A percentile compares a stretch with the other conserved stretches of the same genome.
These are phyloP conservation scores for Eretmochelys imbricata DNA, from an alignment of 2,113 vertebrate species.

Conservation along the genomic window DNA sequence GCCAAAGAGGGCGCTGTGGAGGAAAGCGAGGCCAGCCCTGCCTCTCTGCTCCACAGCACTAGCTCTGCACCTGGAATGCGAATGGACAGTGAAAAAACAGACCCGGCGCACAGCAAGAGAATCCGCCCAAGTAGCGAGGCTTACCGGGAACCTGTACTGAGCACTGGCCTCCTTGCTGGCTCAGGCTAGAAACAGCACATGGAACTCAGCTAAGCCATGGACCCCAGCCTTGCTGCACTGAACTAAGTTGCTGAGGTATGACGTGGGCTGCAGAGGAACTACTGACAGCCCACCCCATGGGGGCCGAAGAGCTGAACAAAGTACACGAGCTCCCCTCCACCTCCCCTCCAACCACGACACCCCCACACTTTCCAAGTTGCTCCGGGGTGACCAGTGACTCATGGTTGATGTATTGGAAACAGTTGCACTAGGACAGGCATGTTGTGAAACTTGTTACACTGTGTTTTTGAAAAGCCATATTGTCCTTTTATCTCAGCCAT, in stretches of 20 bases:
- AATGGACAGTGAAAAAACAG: not conserved
- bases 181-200: not conserved
- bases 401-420: not conserved
- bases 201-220: not conserved
- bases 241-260: not conserved
- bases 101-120: not conserved
- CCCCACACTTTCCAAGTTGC: not conserved
- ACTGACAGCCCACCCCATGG: no score
- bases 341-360: not conserved
- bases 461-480: not conserved
- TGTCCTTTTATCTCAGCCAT: not conserved
- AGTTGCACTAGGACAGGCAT: not conserved
- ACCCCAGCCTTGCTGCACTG: not conserved
- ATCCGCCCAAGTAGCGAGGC: not conserved
- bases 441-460: not conserved
- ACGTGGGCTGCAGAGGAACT: not conserved
- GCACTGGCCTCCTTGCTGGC: not conserved
- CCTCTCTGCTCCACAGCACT: not conserved
- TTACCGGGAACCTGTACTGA: not conserved
- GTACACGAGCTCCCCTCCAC: not conserved
- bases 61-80: not conserved
- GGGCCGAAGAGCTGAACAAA: not conserved
- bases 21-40: accelerated
- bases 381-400: not conserved
- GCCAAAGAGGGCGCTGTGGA: not conserved